A percentile compares a stretch with the other conserved stretches of the same genome.
Conservation (phyloP, 2,888 invertebrate genomes). For the Parascotia fuliginaria region DNA sequence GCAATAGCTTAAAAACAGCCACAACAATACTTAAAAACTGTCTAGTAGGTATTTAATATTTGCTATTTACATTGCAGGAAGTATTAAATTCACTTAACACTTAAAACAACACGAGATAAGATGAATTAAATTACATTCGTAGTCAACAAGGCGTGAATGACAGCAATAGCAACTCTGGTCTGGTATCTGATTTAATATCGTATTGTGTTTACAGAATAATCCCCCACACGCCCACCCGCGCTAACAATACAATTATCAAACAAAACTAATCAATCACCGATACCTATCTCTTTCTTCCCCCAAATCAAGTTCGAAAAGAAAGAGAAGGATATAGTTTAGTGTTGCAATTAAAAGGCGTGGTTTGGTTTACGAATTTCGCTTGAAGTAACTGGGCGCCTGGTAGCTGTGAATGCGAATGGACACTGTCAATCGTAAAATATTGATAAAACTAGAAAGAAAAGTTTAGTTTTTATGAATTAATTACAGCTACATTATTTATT, state of each 20-base stretch:
- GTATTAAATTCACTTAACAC: slow-evolving; percentile 44
- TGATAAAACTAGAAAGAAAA: not conserved
- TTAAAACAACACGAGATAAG: slow-evolving; percentile 35
- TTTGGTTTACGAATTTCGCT: not conserved
- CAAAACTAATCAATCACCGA: not conserved
- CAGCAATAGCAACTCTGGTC: slow-evolving; percentile 13
- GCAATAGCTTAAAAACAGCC: too few species aligned
- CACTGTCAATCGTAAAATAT: slow-evolving; percentile 4
- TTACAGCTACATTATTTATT: too few species aligned
- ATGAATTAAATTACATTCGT: slow-evolving; percentile 40
- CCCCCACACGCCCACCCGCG: not conserved
- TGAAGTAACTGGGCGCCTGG: slow-evolving; percentile 10
- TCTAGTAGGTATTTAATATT: too few species aligned
- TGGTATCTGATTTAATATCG: slow-evolving; percentile 16
- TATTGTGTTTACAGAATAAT: slow-evolving; percentile 17
- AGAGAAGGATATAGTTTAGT: slow-evolving; percentile 21
- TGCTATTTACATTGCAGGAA: slow-evolving; percentile 36
- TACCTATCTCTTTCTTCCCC: slow-evolving; percentile 19
- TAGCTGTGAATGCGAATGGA: slow-evolving; percentile 14
- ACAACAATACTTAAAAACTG: not conserved
- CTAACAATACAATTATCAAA: not conserved
- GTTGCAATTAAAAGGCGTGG: slow-evolving; percentile 16
- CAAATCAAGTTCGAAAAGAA: not conserved
- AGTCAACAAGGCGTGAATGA: slow-evolving; percentile 17
- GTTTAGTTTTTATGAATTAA: too few species aligned